These are phyloP conservation scores for Paracanthobrama guichenoti DNA, from an alignment of 2,113 vertebrate species.

Conservation along the genomic window DNA sequence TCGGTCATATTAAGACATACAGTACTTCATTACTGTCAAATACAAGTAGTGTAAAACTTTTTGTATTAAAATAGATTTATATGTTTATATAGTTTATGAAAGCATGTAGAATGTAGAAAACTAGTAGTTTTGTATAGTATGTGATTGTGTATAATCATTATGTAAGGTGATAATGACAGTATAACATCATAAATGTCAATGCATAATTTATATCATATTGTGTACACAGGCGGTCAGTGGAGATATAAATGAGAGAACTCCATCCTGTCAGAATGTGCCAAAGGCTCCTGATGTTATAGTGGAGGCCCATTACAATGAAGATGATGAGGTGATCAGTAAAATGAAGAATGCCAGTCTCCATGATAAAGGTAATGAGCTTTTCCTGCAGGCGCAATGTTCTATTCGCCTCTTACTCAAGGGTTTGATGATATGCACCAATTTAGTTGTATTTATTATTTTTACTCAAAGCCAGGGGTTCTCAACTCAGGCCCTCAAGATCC, in stretches of 20 bases:
- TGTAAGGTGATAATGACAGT: neutral
- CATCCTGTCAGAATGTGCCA: constrained; percentile 38
- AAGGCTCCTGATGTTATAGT: constrained; percentile 73
- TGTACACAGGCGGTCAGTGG: constrained; percentile 80
- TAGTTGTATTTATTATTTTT: neutral
- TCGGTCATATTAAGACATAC: neutral
- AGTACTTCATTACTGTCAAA: too few relatives aligned
- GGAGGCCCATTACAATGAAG: constrained; percentile 77
- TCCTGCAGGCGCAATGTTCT: neutral
- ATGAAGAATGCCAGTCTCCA: constrained; percentile 53
- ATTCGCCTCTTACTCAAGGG: neutral
- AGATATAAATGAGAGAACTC: constrained; percentile 74
- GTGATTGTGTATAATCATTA: neutral
- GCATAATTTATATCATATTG: neutral
- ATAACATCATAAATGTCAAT: neutral
- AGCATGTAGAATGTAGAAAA: neutral
- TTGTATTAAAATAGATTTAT: too few relatives aligned
- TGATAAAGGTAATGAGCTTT: constrained; percentile 60
- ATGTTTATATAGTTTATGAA: neutral
- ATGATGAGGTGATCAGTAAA: constrained; percentile 61
- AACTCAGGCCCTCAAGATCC: too few relatives aligned
- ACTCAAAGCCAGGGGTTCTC: too few relatives aligned
- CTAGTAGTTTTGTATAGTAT: neutral
- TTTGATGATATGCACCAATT: neutral
- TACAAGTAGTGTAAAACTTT: too few relatives aligned